phyloP scores from a whole-genome alignment of 2,797 vertebrate species.

The Acipenser oxyrinchus region DNA sequence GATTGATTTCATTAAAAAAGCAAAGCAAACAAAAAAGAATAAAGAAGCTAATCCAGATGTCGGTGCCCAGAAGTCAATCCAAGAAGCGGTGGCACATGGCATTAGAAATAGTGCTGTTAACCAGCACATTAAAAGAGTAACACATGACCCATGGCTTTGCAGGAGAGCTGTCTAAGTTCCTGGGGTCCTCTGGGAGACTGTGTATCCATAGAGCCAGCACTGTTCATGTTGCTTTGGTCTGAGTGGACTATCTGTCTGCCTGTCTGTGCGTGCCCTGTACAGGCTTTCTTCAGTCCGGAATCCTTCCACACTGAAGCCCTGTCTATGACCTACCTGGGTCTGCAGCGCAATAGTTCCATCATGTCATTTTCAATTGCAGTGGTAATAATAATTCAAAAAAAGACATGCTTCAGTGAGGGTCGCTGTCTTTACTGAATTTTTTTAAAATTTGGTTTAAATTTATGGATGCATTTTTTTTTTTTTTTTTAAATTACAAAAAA shows the following conservation, averaged over 20 bases:
- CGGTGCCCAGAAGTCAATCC: too few species aligned
- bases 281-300: not conserved
- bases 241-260: slow-evolving; percentile 9
- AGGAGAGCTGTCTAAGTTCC: not conserved
- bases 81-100: not conserved
- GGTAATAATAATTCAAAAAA: too few species aligned
- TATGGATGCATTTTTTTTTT: too few species aligned
- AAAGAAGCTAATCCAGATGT: too few species aligned
- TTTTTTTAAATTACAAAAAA: too few species aligned
- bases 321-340: slow-evolving; percentile 3
- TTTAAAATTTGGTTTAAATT: too few species aligned
- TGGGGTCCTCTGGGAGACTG: not conserved
- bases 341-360: too few species aligned
- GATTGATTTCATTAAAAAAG: too few species aligned
- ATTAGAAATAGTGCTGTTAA: slow-evolving; percentile 16
- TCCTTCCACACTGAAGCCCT: slow-evolving; percentile 5
- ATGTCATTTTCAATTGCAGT: too few species aligned
- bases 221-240: not conserved
- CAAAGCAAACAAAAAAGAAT: too few species aligned
- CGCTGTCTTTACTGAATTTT: too few species aligned
- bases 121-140: slow-evolving; percentile 18
- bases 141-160: slow-evolving; percentile 14
- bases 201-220: not conserved
- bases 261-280: slow-evolving; percentile 8
- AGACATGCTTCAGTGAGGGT: too few species aligned